Evolutionary conservation across 2,797 vertebrate genomes (phyloP), one percentile per base, ranked within the genome.

Genomic region (Diplodus sargus): DNA sequence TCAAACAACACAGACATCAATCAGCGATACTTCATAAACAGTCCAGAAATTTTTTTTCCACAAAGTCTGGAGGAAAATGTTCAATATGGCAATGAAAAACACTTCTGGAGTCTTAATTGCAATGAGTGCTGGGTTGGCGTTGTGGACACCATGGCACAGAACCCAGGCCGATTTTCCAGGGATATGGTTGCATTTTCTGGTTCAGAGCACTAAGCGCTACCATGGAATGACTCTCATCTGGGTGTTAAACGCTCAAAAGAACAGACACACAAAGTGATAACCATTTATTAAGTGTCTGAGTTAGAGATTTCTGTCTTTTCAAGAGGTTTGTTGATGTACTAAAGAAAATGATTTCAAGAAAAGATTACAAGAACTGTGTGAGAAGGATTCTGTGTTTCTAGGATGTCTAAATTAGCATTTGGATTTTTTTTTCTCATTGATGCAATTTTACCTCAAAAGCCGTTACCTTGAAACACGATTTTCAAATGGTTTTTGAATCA

Each of bases 101-200:
- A 49, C 60, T 28, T 74, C 20, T 9, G 0, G 59, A 39, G 62
- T n/a, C 43, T 34, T n/a, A 1, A 7, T 23, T 20, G 51, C 51
- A 54, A 17, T 5, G n/a, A 52, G 39, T 30, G 25, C 20, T 18
- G 45, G 9, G 42, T n/a, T 17, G 54, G 69, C 66, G 74, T 64
- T 65, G 58, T 59, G 28, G 62, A 71, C 57, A 60, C 53, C 39
- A 4, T 66, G 76, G 51, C 68, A 56, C 78, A 56, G 59, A 65
- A 67, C 65, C n/a, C 65, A 58, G 43, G 62, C 28, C 49, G 67
- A 85, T 83, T 83, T 87, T 86, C 75, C 74, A 86, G 65, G 74
- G 70, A 90, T 81, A 49, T 34, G 63, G 77, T 58, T 71, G 34
- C 52, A 77, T 83, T 86, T 81, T 83, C 67, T 75, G 80, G 78